Base-by-base conservation (phyloP, 2,797 vertebrate species). In the Pipistrellus nathusii region DNA sequence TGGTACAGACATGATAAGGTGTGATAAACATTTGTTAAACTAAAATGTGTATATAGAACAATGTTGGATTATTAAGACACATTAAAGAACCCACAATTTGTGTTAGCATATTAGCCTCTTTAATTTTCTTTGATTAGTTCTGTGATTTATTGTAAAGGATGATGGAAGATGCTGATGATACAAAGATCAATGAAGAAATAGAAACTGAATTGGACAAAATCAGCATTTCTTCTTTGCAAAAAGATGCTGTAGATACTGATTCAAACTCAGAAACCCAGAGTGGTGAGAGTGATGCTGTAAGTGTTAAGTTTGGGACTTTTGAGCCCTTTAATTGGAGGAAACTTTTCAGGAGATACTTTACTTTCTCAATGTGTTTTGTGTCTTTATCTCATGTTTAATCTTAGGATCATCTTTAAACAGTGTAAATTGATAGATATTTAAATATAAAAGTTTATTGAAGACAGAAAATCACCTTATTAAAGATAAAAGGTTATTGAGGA, bases 201-300 rank as follows among this genome's bases (percentile, higher is more conserved):
- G 97, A 98, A 93, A 96, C 93, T 76, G 98, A 99, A 97, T 73
- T 99, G 95, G 96, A 96, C 46, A 97, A 98, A 91, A 92, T 98
- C 66, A 97, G 94, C 68, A 72, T 98, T 93, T 98, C 98, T 55
- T 93, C 95, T 1, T 96, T 94, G 89, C 98, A 98, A 76, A 62
- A 68, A 30, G 97, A 97, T 44, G 98, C 97, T 85, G 38, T 25
- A 84, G 97, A 97, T n/a, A 96, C 84, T 46, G 98, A 97, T 8
- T 91, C 93, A 27, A 93, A 97, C 48, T 97, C 97, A 0, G 97
- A 97, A 87, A 77, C 90, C 75, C 83, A 73, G 41, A 96, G 95
- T 87, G 98, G 91, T 81, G 96, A 95, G 14, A 97, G 97, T 27
- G 97, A 98, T 4, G 27, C 88, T 46, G 98, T 98, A 96, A 98